Percentiles rank a stretch among this genome's conserved stretches.
These are phyloP conservation scores for Cyanoderma ruficeps DNA, from an alignment of 2,113 vertebrate genomes.

Conservation along the genomic window DNA sequence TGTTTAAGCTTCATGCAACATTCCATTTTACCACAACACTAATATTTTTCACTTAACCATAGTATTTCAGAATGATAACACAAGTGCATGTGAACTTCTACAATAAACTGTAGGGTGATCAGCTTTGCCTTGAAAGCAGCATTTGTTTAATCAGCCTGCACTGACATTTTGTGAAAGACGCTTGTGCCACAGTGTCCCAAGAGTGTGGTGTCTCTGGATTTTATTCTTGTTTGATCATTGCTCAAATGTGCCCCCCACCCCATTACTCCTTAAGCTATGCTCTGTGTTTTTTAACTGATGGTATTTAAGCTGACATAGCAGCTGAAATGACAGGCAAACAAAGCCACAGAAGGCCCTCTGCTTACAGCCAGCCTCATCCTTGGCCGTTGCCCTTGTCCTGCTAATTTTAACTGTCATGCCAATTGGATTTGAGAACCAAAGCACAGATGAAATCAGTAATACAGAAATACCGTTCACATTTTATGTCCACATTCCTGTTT, in stretches of 20 bases:
- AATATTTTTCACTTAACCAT: background rate
- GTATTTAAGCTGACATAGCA: conserved; percentile 68
- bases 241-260: background rate
- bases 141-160: conserved; percentile 14
- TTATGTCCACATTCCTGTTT: background rate
- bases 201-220: conserved; percentile 20
- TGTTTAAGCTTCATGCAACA: background rate
- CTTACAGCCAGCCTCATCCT: conserved; percentile 56
- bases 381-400: conserved; percentile 73
- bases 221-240: conserved; percentile 60
- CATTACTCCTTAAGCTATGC: conserved; percentile 62
- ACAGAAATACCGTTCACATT: conserved; percentile 33
- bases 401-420: conserved; percentile 72
- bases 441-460: conserved; percentile 12
- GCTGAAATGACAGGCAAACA: conserved; percentile 70
- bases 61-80: background rate
- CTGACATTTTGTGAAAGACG: conserved; percentile 46
- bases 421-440: conserved; percentile 52
- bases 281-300: conserved; percentile 60
- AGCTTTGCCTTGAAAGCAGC: background rate
- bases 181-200: background rate
- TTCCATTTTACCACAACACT: background rate
- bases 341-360: conserved; percentile 52
- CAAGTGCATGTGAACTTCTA: background rate
- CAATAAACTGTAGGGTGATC: background rate